Percentiles rank a stretch among this genome's conserved stretches.
These are phyloP conservation scores for Stomatorhinus walkeri DNA, from an alignment of 2,797 vertebrate genomes.

Conservation along the genomic window DNA sequence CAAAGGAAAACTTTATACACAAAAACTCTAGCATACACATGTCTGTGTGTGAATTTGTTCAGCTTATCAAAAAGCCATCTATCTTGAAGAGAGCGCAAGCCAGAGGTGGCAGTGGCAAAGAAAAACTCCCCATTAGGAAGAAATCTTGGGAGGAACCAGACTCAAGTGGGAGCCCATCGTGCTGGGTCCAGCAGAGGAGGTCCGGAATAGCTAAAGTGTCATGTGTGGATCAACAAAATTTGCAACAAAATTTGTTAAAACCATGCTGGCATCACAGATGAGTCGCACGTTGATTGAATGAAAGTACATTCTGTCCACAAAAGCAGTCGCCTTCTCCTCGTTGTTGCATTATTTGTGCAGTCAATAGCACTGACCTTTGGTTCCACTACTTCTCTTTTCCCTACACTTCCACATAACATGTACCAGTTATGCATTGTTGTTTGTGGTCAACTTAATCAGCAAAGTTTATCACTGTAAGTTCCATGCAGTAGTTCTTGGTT, in stretches of 20 bases:
- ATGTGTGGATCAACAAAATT: background rate
- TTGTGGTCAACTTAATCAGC: background rate
- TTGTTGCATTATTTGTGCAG: background rate
- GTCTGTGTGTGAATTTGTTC: background rate
- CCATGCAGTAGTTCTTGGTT: background rate
- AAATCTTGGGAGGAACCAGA: background rate
- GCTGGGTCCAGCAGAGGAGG: background rate
- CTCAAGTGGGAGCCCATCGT: background rate
- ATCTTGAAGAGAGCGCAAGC: background rate
- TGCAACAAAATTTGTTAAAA: background rate
- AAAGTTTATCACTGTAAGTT: background rate
- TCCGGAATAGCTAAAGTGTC: background rate
- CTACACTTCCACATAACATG: background rate
- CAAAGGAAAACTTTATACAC: background rate
- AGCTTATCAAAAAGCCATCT: background rate
- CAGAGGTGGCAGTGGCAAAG: background rate
- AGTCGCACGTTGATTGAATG: background rate
- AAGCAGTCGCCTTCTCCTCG: background rate
- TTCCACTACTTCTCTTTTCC: background rate
- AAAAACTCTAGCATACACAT: background rate
- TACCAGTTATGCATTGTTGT: background rate
- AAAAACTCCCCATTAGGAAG: background rate
- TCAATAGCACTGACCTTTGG: background rate
- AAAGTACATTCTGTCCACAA: background rate
- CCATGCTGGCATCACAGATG: background rate